Evolutionary conservation across 1,140 invertebrate genomes (phyloP), one percentile per base, ranked within the genome.

Genomic region (Habropoda laboriosa): DNA sequence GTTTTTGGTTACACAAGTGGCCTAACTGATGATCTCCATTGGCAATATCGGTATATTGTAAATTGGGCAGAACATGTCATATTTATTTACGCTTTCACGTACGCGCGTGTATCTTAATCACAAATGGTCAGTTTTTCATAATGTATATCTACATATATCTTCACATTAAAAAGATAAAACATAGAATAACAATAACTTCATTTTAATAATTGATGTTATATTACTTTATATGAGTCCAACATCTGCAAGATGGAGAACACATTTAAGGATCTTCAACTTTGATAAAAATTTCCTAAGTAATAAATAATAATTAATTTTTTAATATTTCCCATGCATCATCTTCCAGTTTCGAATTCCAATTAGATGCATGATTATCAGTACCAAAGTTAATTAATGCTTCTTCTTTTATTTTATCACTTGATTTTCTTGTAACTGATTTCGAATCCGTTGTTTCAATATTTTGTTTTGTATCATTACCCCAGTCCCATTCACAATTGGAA

Each of bases 311-410:
- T 90, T 93, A 94, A 88, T 94, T 92, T 89, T 94, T 94, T 77
- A 94, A 83, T 89, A 94, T 93, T 82, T 94, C 92, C 94, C 94
- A 94, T 51, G 94, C 94, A 86, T 94, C 94, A 49, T 94, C 94
- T 84, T 94, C 94, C 30, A 93, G 86, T 88, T 92, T 94, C 49
- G 87, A 90, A 85, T 89, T 90, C 82, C 79, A 90, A 58, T 82
- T 84, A 40, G 89, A 85, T 72, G 90, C 88, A 12, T 89, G 76
- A 81, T 91, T 93, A 81, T 94, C 93, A 27, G 91, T 90, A 79
- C 94, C 93, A 70, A 94, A 92, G 86, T 88, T 93, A n/a, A 94
- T 94, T 8, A 94, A 88, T 3, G 92, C 89, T 57, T 93, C 91
- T 60, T 93, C 86, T 80, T 93, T 90, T 77, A 75, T 88, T 67